Evolutionary conservation across 2,888 invertebrate species (phyloP).

Genomic region (Chrysopilus asiliformis): DNA sequence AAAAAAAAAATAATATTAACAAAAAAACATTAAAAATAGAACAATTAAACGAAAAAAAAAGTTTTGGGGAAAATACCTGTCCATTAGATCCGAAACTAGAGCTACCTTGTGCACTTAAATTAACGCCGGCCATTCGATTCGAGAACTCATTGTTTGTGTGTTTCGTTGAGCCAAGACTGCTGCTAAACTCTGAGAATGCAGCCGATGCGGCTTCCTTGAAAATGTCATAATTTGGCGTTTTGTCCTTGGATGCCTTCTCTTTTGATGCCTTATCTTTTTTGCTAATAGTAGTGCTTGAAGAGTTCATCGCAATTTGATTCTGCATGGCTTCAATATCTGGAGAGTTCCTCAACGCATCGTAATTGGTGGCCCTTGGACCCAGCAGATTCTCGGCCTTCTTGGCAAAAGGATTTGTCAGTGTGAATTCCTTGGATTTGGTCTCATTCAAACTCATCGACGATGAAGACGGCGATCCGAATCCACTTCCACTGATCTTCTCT

Average conservation of each 20-base stretch:
- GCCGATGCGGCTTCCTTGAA: conserved; percentile 15
- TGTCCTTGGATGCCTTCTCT: neutral
- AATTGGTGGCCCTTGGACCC: conserved; percentile 7
- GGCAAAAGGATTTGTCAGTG: conserved; percentile 9
- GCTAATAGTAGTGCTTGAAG: neutral
- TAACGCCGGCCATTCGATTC: conserved; percentile 13
- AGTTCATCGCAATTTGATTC: conserved; percentile 2
- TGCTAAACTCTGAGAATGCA: conserved; percentile 15
- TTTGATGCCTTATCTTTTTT: neutral
- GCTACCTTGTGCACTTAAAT: conserved; percentile 9
- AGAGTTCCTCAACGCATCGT: conserved; percentile 12
- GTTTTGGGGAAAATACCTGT: conserved; percentile 7
- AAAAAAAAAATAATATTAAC: too few relatives aligned
- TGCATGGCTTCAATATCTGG: conserved; percentile 11
- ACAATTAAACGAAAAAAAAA: conserved; percentile 5
- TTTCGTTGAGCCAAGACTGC: neutral
- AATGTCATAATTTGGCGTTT: conserved; percentile 9
- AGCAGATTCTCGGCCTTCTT: conserved; percentile 8
- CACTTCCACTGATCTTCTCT: neutral
- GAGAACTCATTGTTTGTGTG: conserved; percentile 13
- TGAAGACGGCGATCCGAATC: neutral
- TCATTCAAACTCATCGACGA: neutral
- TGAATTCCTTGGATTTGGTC: neutral
- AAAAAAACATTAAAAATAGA: conserved; percentile 1
- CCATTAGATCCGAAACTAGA: conserved; percentile 10